These are phyloP conservation scores for Drosophila nikananu DNA, from an alignment of 1,140 invertebrate species.

Conservation along the genomic window DNA sequence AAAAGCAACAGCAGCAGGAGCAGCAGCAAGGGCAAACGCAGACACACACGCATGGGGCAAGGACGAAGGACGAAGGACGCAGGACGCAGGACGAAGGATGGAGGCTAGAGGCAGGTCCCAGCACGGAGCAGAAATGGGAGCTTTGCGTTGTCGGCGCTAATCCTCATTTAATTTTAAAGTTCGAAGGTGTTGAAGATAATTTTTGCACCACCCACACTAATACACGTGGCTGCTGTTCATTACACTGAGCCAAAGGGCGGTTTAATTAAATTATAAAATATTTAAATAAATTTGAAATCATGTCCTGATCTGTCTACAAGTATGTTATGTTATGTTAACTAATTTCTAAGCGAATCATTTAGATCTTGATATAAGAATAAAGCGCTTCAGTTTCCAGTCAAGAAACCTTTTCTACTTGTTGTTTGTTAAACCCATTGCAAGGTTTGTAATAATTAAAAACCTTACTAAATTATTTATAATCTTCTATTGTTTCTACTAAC, in stretches of 20 bases:
- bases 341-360: no score
- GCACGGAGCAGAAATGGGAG: conserved; percentile 15
- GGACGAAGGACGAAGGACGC: not conserved
- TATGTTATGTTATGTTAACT: no score
- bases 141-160: conserved; percentile 81
- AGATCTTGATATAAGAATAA: no score
- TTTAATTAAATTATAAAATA: not conserved
- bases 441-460: no score
- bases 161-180: conserved; percentile 85
- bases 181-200: conserved; percentile 85
- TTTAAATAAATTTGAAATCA: no score
- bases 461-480: no score
- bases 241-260: conserved; percentile 5
- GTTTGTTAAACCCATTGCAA: no score
- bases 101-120: conserved; percentile 12
- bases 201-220: conserved; percentile 74
- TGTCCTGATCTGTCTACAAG: no score
- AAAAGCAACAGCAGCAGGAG: conserved; percentile 62
- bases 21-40: conserved; percentile 2
- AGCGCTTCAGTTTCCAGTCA: no score
- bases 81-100: not conserved
- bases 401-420: no score
- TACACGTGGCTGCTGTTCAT: conserved; percentile 33
- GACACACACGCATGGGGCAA: conserved; percentile 8
- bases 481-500: no score